Evolutionary conservation across 2,888 invertebrate genomes (phyloP), one percentile per base, ranked within the genome.

Genomic region (Drosophila fulvimacula): DNA sequence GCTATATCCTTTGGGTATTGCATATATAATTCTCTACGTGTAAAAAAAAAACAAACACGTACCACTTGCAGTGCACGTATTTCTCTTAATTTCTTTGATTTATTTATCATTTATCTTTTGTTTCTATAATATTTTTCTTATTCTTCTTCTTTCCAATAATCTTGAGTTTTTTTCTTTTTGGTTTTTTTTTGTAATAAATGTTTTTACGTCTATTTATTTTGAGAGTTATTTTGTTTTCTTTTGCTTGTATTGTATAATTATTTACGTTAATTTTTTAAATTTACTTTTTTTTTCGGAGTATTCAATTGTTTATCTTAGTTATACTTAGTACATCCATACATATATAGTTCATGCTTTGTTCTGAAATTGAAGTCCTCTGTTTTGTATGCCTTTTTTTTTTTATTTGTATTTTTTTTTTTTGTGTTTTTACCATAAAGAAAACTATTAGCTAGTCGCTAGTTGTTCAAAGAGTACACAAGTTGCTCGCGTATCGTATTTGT

Each of bases 61-160:
- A 75, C 68, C 69, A 87, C 82, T 82, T 82, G 82, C 76, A 87
- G 87, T 77, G 74, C 68, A 58, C 79, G 76, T 46, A 55, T 79
- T 61, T 63, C 51, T 42, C 38, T 24, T 41, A 51, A 15, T 57
- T 51, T 41, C 44, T 44, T 53, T 60, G 42, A 60, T 55, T 69
- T 38, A 48, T 62, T 58, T 55, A 70, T 86, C 61, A 66, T 71
- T 86, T 83, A 82, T 84, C 72, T 70, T 86, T 89, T 79, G 77
- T 73, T 76, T 76, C 77, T 79, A 81, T 64, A 74, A 71, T 59
- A 64, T 39, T 63, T 44, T 38, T 52, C 17, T 39, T 55, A 4
- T 30, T 39, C 17, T 57, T 64, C 53, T 41, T n/a, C 15, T 56
- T 65, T 48, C 36, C 64, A 60, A 65, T 71, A 79, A 58, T 75